Base-by-base conservation (phyloP, 1,140 invertebrate genomes). In the Cydia splendana region DNA sequence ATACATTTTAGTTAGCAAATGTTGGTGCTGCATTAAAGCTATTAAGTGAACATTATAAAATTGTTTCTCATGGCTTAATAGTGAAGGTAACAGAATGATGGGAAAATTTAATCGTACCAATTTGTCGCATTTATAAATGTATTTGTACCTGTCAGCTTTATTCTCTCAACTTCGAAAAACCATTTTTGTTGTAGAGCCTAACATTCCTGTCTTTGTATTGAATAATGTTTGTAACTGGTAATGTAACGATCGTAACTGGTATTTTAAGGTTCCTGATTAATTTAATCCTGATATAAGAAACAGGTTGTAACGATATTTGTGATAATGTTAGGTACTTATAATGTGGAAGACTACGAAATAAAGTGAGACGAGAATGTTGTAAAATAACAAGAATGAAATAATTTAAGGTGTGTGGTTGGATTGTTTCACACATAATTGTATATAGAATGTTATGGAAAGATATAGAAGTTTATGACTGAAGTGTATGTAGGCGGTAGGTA, bases 301-400 rank as follows among this genome's bases (percentile, higher is more conserved):
- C 77, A 80, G 77, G 81, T 79, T 79, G 81, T 83, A 80, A 78
- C 81, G 79, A 85, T 82, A 77, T 84, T 88, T 91, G 91, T 92
- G 91, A 92, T 92, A 91, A 89, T 82, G 74, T 89, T 87, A 89
- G 87, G 89, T 91, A 91, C 91, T 92, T 91, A 90, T 82, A 77
- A 57, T 24, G 34, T 85, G 83, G 79, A 77, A 80, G 53, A 83
- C 82, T 83, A 77, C 82, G 57, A 62, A 62, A 82, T 75, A 75
- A 82, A 84, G 80, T 77, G 77, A 86, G 83, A 82, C 82, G 82
- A 87, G 82, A 83, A 84, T 30, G 53, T 74, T 53, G 75, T 42
- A 75, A n/a, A 30, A 20, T 71, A 38, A 71, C 30, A 12, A 62
- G 67, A 45, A 71, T 38, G 30, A 34, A 38, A 71, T 71, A 71